Percentiles rank a stretch among this genome's conserved stretches.
Conservation (phyloP, 2,797 vertebrate genomes). For the Melanotaenia nigrans region DNA sequence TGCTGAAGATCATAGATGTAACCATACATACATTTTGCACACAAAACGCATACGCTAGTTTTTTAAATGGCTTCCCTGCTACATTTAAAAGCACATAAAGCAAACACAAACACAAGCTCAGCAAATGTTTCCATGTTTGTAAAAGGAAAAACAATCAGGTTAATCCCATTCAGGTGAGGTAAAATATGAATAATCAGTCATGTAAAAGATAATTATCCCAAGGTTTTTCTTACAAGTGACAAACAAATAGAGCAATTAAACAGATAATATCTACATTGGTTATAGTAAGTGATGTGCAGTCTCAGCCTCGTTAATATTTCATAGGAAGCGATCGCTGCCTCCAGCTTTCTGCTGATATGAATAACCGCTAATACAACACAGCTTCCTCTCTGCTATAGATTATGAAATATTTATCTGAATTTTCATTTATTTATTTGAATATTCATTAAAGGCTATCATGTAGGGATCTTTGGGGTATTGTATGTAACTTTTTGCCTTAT, state of each 20-base stretch:
- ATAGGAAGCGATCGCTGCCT: slow-evolving; percentile 40
- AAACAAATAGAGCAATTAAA: slow-evolving; percentile 56
- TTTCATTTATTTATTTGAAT: slow-evolving; percentile 44
- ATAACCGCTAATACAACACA: slow-evolving; percentile 35
- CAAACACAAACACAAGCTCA: not conserved
- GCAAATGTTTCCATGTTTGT: not conserved
- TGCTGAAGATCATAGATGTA: not conserved
- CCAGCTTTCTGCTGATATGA: slow-evolving; percentile 34
- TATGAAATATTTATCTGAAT: slow-evolving; percentile 48
- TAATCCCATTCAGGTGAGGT: slow-evolving; percentile 9
- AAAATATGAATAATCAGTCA: slow-evolving; percentile 14
- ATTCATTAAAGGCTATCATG: slow-evolving; percentile 46
- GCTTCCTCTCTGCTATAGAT: slow-evolving; percentile 23
- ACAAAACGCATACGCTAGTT: not conserved
- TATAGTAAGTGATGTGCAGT: slow-evolving; percentile 48
- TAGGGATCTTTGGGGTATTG: not conserved
- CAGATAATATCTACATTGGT: slow-evolving; percentile 47
- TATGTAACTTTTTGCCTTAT: slow-evolving; percentile 9
- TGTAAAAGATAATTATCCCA: slow-evolving; percentile 10
- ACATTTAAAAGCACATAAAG: too few relatives aligned
- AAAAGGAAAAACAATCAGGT: not conserved
- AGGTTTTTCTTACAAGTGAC: slow-evolving; percentile 37
- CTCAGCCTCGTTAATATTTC: slow-evolving; percentile 53
- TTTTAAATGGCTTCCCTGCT: not conserved
- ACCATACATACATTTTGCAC: not conserved